Base-by-base conservation (phyloP, 2,113 vertebrate species). In the Porphyrio hochstetteri region DNA sequence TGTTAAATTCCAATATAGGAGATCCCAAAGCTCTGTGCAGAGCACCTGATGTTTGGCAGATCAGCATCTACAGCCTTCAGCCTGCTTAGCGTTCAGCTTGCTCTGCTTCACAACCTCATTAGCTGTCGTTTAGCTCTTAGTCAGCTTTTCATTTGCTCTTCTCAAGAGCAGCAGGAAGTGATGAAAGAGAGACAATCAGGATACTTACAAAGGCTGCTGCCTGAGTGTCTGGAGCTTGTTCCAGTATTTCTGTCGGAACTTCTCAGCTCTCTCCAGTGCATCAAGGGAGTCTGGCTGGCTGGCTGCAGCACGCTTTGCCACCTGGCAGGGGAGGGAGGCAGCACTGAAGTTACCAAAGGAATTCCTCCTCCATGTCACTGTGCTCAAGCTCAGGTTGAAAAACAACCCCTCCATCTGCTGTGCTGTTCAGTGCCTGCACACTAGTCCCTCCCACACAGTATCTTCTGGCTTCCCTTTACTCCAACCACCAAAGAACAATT, bases 171-270 rank as follows among this genome's bases (percentile, higher is more conserved):
- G 71, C 63, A 81, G 60, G 52, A 70, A 50, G 52, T 15, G 48
- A 52, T 33, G 60, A n/a, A 78, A 19, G 75, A 59, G 10, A 16
- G 65, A 68, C 77, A 70, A 29, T 1, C 4, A 29, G 56, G 84
- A 1, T 71, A 95, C 99, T 99, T 96, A 99, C 99, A 99, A 99
- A 2, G 99, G 99, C 96, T 99, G 99, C 19, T 99, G 98, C 16
- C 99, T 97, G 68, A 99, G 98, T 0, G 99, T 99, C 97, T 99
- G 98, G 9, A 99, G 98, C 95, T 99, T 99, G 75, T 99, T 98
- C 97, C 98, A 95, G 96, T 99, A 99, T 59, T 99, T 99, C 96
- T 99, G 99, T 2, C 99, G 98, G 97, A 99, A 99, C 96, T 99
- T 99, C 91, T 99, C 99, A 0, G 99, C 99, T 92, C 99, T 97